A percentile compares a stretch with the other conserved stretches of the same genome.
Evolutionary conservation across 1,140 invertebrate species (phyloP).

Genomic region (Zaprionus gabonicus): DNA sequence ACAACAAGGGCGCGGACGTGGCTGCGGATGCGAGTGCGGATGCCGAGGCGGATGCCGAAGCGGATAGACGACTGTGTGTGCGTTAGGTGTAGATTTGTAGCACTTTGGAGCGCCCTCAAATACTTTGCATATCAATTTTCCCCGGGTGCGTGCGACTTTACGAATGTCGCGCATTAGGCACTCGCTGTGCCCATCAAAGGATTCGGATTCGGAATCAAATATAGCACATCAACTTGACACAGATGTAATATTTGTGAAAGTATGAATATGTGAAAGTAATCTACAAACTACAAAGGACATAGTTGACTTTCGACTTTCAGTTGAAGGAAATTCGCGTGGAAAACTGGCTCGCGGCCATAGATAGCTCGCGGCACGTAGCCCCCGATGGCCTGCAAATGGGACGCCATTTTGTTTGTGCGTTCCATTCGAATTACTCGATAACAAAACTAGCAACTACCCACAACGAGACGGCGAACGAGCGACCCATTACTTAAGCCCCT

Average conservation of each 20-base stretch:
- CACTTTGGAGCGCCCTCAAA: constrained; percentile 62
- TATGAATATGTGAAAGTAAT: neutral
- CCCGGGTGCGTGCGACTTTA: constrained; percentile 79
- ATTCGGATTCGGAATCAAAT: constrained; percentile 60
- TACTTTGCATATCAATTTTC: constrained; percentile 76
- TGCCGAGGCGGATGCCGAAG: constrained; percentile 9
- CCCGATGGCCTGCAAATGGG: constrained; percentile 8
- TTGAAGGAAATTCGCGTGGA: neutral
- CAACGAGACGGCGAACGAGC: neutral
- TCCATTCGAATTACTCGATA: constrained; percentile 52
- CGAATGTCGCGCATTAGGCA: constrained; percentile 77
- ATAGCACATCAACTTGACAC: constrained; percentile 32
- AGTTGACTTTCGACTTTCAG: neutral
- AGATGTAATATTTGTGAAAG: constrained; percentile 7
- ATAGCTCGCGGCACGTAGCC: constrained; percentile 62
- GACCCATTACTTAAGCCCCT: constrained; percentile 27
- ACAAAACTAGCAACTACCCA: constrained; percentile 43
- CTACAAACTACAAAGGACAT: neutral
- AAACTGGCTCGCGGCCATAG: constrained; percentile 9
- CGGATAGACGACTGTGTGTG: constrained; percentile 24
- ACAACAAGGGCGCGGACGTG: constrained; percentile 71
- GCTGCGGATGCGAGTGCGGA: constrained; percentile 25
- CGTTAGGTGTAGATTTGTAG: constrained; percentile 53
- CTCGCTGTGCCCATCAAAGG: constrained; percentile 67
- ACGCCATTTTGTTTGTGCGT: constrained; percentile 62